Percentiles rank a stretch among this genome's conserved stretches.
phyloP scores from a whole-genome alignment of 2,888 invertebrate species.

The Lochmaea capreae region DNA sequence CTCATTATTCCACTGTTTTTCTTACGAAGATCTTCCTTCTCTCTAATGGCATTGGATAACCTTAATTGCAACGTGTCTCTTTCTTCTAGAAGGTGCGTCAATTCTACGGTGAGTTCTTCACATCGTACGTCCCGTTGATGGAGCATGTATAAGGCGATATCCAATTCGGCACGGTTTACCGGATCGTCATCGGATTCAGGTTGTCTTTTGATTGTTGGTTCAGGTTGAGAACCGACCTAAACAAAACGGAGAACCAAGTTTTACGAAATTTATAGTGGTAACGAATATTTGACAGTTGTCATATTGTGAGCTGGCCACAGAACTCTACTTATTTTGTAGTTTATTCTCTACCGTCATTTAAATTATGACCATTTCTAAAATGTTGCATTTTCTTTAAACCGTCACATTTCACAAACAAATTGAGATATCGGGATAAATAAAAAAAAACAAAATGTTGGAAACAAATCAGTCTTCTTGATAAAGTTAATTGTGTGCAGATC shows the following conservation, averaged over 20 bases:
- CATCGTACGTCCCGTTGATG: constrained; percentile 89
- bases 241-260: background rate
- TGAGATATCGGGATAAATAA: no score
- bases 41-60: constrained; percentile 82
- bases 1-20: constrained; percentile 44
- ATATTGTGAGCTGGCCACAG: no score
- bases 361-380: no score
- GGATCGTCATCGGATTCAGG: constrained; percentile 50
- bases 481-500: no score
- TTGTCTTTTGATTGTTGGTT: constrained; percentile 26
- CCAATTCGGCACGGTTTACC: constrained; percentile 74
- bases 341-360: no score
- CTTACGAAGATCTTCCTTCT: constrained; percentile 74
- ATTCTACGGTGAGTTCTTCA: constrained; percentile 86
- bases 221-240: constrained; percentile 7
- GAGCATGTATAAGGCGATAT: constrained; percentile 84
- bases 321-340: no score
- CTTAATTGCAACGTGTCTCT: constrained; percentile 86
- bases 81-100: constrained; percentile 85
- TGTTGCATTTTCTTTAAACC: no score
- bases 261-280: no score
- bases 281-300: no score
- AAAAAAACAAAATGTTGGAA: no score
- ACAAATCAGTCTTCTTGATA: no score
- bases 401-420: no score